Conservation (phyloP, 2,113 vertebrate species). For the Catharus fuscescens region DNA sequence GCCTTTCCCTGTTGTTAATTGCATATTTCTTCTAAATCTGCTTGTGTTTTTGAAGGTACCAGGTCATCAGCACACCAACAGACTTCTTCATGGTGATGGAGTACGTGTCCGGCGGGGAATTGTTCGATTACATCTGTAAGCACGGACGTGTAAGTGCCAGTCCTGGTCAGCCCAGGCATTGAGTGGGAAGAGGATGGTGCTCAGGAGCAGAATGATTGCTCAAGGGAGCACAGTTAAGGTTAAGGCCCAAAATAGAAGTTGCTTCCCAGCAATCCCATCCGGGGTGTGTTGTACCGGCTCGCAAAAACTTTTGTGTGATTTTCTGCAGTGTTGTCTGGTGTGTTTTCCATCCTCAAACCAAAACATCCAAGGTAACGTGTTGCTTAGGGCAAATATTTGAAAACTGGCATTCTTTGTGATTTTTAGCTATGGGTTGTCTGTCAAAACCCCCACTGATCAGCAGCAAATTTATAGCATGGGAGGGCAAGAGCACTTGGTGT, state of each 20-base stretch:
- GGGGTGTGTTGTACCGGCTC: not conserved
- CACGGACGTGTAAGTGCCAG: constrained; percentile 90
- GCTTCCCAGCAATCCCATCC: constrained; percentile 32
- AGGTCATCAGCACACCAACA: constrained; percentile 98
- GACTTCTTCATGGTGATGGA: constrained; percentile 99
- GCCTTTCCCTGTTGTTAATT: not conserved
- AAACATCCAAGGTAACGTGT: not conserved
- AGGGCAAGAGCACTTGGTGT: not conserved
- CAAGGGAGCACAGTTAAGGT: not conserved
- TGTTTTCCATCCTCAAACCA: not conserved
- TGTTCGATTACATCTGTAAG: constrained; percentile 99
- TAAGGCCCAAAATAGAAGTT: constrained; percentile 52
- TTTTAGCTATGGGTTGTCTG: not conserved
- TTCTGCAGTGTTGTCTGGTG: not conserved
- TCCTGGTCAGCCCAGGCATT: not conserved
- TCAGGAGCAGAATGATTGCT: not conserved
- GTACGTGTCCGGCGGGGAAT: constrained; percentile 95
- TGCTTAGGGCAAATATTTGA: constrained; percentile 12
- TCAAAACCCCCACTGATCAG: not conserved
- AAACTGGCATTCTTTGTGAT: not conserved
- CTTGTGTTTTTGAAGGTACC: constrained; percentile 83
- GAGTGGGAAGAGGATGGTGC: not conserved
- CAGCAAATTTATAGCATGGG: not conserved
- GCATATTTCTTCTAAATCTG: not conserved
- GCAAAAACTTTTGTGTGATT: not conserved